Evolutionary conservation across 2,797 vertebrate species (phyloP).

Genomic region (Betta splendens): DNA sequence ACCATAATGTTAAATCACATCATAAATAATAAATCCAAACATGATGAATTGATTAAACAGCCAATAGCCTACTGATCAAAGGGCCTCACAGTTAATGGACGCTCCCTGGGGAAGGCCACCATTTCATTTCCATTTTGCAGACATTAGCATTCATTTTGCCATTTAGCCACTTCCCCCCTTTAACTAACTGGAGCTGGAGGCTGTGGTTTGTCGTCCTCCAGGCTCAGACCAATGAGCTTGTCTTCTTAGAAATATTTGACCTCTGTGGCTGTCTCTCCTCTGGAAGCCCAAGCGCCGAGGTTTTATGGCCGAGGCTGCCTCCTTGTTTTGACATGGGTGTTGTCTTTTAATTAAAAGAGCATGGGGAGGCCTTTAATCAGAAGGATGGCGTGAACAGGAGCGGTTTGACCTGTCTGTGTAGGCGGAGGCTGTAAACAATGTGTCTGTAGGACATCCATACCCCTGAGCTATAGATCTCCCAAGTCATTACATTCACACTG

Average conservation of each 20-base stretch:
- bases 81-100: neutral
- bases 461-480: conserved; percentile 37
- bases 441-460: conserved; percentile 38
- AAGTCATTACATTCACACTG: conserved; percentile 43
- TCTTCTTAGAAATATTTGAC: conserved; percentile 51
- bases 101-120: neutral
- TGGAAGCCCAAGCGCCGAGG: conserved; percentile 29
- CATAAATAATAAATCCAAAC: no score
- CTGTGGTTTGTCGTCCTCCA: conserved; percentile 28
- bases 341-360: conserved; percentile 54
- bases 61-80: neutral
- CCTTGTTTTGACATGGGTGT: conserved; percentile 43
- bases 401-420: conserved; percentile 34
- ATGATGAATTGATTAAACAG: neutral
- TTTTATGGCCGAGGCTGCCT: conserved; percentile 28
- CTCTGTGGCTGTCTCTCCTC: conserved; percentile 31
- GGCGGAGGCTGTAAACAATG: conserved; percentile 34
- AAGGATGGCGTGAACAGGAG: conserved; percentile 44
- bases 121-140: conserved; percentile 8
- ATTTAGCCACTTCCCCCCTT: neutral
- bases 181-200: conserved; percentile 8
- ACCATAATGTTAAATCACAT: no score
- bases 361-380: conserved; percentile 42
- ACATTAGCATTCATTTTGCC: conserved; percentile 16
- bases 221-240: conserved; percentile 42